phyloP scores from a whole-genome alignment of 2,797 vertebrate genomes.

The Tamandua tetradactyla region DNA sequence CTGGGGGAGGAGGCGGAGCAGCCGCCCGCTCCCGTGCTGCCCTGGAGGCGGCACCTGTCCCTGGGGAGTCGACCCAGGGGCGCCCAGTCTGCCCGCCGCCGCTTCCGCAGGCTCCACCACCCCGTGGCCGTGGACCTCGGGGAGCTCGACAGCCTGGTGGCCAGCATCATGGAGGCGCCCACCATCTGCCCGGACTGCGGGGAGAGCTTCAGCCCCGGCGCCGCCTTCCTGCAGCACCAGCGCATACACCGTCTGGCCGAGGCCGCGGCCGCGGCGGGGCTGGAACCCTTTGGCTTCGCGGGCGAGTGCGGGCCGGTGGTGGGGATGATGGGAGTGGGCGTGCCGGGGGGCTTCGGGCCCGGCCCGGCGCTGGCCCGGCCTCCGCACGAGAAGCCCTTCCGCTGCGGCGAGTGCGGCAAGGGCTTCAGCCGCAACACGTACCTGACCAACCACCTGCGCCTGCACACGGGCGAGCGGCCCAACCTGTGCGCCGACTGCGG shows the following conservation, averaged over 20 bases:
- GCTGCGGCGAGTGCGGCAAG: conserved; percentile 81
- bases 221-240: conserved; percentile 80
- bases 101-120: conserved; percentile 68
- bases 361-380: conserved; percentile 64
- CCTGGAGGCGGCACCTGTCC: conserved; percentile 73
- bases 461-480: conserved; percentile 81
- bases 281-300: conserved; percentile 65
- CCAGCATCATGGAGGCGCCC: conserved; percentile 77
- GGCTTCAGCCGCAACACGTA: conserved; percentile 83
- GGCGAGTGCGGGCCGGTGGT: conserved; percentile 13
- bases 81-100: conserved; percentile 54
- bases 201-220: conserved; percentile 77
- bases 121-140: conserved; percentile 73
- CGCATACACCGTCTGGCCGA: conserved; percentile 72
- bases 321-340: conserved; percentile 57
- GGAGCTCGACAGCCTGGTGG: conserved; percentile 74
- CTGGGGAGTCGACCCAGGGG: conserved; percentile 33
- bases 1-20: conserved; percentile 33
- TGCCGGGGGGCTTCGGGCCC: conserved; percentile 57
- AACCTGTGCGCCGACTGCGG: conserved; percentile 80
- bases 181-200: conserved; percentile 82
- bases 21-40: background rate
- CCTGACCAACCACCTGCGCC: conserved; percentile 80
- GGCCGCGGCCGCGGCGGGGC: conserved; percentile 51
- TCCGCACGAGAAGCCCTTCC: conserved; percentile 80